A percentile compares a stretch with the other conserved stretches of the same genome.
phyloP scores from a whole-genome alignment of 1,140 invertebrate species.

The Epicauta chinensis region DNA sequence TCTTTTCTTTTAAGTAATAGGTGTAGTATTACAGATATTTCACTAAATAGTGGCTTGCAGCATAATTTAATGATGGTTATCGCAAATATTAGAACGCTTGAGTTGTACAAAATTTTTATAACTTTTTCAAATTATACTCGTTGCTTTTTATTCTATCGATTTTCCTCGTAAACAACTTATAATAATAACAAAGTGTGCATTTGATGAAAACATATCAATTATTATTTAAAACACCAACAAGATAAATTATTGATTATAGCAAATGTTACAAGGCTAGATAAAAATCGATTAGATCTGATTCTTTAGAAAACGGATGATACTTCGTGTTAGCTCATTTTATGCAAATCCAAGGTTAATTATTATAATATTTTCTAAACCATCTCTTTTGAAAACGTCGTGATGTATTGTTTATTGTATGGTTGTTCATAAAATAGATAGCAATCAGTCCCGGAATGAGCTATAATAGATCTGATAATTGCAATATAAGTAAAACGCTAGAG shows the following conservation, averaged over 20 bases:
- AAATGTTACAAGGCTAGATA: constrained; percentile 19
- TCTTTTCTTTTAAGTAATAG: constrained; percentile 18
- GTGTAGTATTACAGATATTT: constrained; percentile 25
- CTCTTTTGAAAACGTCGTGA: constrained; percentile 18
- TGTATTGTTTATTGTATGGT: constrained; percentile 19
- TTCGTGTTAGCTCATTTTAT: constrained; percentile 21
- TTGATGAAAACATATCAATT: too few species aligned
- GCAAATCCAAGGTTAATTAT: constrained; percentile 22
- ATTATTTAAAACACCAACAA: too few species aligned
- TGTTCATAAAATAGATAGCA: constrained; percentile 14
- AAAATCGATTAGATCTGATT: constrained; percentile 19
- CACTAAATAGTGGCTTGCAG: constrained; percentile 18
- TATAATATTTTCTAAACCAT: constrained; percentile 5
- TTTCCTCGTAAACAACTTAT: too few species aligned
- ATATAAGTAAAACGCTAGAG: constrained; percentile 3
- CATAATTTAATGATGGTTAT: constrained; percentile 17
- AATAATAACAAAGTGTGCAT: too few species aligned
- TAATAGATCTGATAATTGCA: neutral
- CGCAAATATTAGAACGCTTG: constrained; percentile 21
- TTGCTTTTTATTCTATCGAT: too few species aligned
- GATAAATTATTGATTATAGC: too few species aligned
- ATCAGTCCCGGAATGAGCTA: constrained; percentile 5
- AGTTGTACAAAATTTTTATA: too few species aligned
- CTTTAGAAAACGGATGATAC: constrained; percentile 23
- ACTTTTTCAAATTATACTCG: too few species aligned